Evolutionary conservation across 2,113 vertebrate species (phyloP).

Genomic region (Pampusana beccarii): DNA sequence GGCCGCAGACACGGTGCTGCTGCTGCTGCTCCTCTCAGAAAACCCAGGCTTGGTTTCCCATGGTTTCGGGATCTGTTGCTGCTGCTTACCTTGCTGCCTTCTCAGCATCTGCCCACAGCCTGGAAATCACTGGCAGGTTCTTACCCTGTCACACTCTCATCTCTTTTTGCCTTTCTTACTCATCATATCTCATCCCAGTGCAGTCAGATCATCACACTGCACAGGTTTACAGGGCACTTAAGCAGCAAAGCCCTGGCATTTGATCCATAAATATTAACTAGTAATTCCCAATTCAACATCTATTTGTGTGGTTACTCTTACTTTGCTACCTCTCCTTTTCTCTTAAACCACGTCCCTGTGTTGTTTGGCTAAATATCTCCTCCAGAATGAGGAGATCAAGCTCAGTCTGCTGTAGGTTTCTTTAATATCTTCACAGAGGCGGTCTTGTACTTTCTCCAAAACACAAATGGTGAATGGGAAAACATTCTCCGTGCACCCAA

Average conservation of each 20-base stretch:
- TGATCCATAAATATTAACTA: neutral
- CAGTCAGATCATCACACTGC: neutral
- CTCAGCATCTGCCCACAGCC: neutral
- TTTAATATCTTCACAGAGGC: neutral
- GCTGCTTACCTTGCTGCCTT: neutral
- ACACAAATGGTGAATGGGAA: neutral
- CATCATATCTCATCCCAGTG: neutral
- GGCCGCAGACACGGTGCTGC: neutral
- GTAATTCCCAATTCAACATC: neutral
- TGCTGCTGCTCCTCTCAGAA: neutral
- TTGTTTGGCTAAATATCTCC: neutral
- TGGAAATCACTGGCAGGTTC: neutral
- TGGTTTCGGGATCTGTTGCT: fast-evolving
- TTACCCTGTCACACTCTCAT: fast-evolving
- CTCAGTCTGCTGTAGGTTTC: neutral
- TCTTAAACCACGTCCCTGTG: neutral
- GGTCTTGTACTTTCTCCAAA: neutral
- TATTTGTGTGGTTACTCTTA: neutral
- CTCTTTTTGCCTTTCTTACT: neutral
- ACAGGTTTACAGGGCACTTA: neutral
- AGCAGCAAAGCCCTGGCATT: fast-evolving
- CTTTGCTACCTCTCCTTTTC: neutral
- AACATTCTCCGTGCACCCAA: neutral
- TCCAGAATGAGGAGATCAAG: neutral
- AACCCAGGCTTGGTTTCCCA: neutral